Conservation (phyloP, 2,888 invertebrate species). For the Raillietiella orientalis region DNA sequence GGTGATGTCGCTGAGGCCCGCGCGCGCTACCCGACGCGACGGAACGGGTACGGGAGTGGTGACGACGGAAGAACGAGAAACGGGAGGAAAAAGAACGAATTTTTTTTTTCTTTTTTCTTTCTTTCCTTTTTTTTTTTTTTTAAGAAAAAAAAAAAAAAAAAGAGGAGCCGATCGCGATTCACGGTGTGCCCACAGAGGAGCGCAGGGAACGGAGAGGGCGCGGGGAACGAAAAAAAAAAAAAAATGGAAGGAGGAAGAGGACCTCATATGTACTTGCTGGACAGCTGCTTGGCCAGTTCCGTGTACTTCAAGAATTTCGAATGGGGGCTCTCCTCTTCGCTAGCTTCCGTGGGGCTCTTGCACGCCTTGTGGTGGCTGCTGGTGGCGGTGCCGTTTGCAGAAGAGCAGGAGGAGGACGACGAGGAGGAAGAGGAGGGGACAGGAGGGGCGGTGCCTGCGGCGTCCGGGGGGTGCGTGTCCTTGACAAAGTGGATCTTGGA, state of each 20-base stretch:
- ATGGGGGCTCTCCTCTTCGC: conserved; percentile 62
- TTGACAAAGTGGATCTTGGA: conserved; percentile 86
- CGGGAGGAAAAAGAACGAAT: too few species aligned
- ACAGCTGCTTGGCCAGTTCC: conserved; percentile 88
- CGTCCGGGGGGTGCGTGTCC: conserved; percentile 48
- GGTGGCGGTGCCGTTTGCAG: conserved; percentile 4
- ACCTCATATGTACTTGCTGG: conserved; percentile 39
- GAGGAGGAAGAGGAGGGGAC: conserved; percentile 9
- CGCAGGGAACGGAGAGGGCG: too few species aligned
- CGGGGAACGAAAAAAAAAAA: too few species aligned
- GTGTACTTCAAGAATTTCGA: conserved; percentile 95
- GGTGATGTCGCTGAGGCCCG: too few species aligned
- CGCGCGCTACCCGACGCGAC: too few species aligned
- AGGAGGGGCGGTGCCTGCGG: conserved; percentile 11
- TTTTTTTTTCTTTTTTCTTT: too few species aligned
- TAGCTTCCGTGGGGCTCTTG: conserved; percentile 3
- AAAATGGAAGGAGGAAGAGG: conserved; percentile 1
- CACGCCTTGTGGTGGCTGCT: conserved; percentile 5
- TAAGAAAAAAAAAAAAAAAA: not conserved
- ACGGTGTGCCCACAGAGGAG: too few species aligned
- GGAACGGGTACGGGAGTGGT: too few species aligned
- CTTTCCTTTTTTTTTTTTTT: conserved; percentile 1
- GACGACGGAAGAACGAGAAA: too few species aligned
- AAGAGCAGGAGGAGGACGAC: conserved; percentile 6
- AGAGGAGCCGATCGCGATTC: too few species aligned